Base-by-base conservation (phyloP, 2,888 invertebrate species). In the Habroteleia sp. region DNA sequence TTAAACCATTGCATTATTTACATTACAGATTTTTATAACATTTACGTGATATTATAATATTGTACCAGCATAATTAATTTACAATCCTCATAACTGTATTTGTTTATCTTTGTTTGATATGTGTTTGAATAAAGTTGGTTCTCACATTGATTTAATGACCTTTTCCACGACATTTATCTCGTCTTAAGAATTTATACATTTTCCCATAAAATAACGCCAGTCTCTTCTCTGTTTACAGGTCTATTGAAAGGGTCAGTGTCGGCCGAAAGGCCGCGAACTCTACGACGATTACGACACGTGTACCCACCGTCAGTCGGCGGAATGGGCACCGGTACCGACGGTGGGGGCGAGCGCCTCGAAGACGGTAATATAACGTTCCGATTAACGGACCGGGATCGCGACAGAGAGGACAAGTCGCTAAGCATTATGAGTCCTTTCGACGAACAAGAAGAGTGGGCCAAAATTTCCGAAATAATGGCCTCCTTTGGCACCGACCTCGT, bases 401-500 rank as follows among this genome's bases (percentile, higher is more conserved):
- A 88, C 58, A 84, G 87, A 60, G 87, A 88, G 83, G 87, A 89
- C 77, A 90, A 90, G 69, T 89, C 90, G 16, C 89, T 91, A 75
- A 91, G 91, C 58, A 91, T 95, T 80, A 91, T 97, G 81, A 96
- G 96, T 85, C 96, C 96, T 1, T 96, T 96, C 89, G 96, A 97
- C 90, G 97, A 97, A 87, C 93, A 95, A 89, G 96, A 97, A 89
- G 97, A 98, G 90, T 97, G 98, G 96, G 96, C 96, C 14, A 96
- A 97, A 90, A 97, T 98, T 83, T 96, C 96, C 42, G 96, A 97
- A 89, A 97, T 97, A 83, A 96, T 98, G 94, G 96, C 96, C 35
- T 96, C 96, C 0, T 96, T 98, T 85, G 97, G 97, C 72, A 95
- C 94, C 77, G 95, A 94, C 62, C 91, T 95, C 25, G 93, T 95